A percentile compares a stretch with the other conserved stretches of the same genome.
phyloP scores from a whole-genome alignment of 2,113 vertebrate genomes.

The Marmota monax region DNA sequence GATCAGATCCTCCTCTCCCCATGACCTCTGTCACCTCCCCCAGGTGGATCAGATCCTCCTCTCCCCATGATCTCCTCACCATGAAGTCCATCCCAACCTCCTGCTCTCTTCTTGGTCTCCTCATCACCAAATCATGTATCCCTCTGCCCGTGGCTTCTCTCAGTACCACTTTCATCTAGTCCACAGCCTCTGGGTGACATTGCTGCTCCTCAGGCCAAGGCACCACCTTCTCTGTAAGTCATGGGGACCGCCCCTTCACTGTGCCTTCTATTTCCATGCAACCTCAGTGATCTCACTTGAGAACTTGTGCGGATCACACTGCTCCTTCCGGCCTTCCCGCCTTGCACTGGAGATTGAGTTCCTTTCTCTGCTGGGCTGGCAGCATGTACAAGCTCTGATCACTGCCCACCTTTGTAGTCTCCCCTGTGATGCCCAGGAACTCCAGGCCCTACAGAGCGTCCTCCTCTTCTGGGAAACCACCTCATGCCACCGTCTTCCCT shows the following conservation, averaged over 20 bases:
- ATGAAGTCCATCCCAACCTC: fast-evolving
- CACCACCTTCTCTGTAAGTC: neutral
- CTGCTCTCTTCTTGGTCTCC: neutral
- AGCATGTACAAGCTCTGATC: too few relatives aligned
- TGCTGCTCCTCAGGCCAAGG: neutral
- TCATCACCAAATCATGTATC: neutral
- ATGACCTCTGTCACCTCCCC: too few relatives aligned
- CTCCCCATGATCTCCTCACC: neutral
- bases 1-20: too few relatives aligned
- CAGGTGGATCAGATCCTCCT: too few relatives aligned
- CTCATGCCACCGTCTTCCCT: too few relatives aligned
- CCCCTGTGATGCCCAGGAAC: fast-evolving
- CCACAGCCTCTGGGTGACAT: neutral
- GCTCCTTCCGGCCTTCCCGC: fast-evolving
- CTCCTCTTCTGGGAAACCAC: neutral
- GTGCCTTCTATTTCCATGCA: too few relatives aligned
- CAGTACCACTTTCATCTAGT: neutral
- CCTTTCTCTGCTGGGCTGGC: neutral
- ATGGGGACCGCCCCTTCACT: neutral
- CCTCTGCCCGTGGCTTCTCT: too few relatives aligned
- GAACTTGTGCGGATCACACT: too few relatives aligned
- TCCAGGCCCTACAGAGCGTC: neutral
- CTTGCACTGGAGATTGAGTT: too few relatives aligned
- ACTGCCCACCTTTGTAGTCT: neutral
- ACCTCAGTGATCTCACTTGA: too few relatives aligned